Conservation (phyloP, 2,888 invertebrate genomes). For the Drosophila infuscata region DNA sequence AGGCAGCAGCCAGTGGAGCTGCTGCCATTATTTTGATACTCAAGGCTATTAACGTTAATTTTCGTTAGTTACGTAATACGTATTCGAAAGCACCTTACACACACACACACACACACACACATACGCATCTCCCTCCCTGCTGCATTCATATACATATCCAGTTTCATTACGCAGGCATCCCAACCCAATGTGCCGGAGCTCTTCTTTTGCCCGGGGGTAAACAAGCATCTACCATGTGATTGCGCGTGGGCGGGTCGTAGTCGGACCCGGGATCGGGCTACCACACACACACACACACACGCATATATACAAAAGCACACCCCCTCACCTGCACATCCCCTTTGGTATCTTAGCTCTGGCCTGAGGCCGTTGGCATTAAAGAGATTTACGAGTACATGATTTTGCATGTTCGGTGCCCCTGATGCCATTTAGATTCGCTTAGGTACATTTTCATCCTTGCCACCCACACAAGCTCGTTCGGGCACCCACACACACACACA, state of each 20-base stretch:
- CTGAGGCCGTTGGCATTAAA: slow-evolving; percentile 80
- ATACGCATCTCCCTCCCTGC: slow-evolving; percentile 5
- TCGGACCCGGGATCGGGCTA: slow-evolving; percentile 36
- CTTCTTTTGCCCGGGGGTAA: slow-evolving; percentile 53
- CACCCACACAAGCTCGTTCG: slow-evolving; percentile 53
- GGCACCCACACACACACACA: slow-evolving; percentile 13
- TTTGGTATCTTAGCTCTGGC: slow-evolving; percentile 52
- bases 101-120: slow-evolving; percentile 27
- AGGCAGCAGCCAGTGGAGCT: slow-evolving; percentile 29
- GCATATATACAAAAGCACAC: neutral
- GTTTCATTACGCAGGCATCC: slow-evolving; percentile 66
- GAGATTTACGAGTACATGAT: slow-evolving; percentile 84
- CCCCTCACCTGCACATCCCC: slow-evolving; percentile 28
- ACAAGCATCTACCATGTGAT: slow-evolving; percentile 65
- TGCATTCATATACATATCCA: slow-evolving; percentile 45
- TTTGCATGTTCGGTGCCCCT: slow-evolving; percentile 82
- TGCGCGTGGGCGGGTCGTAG: slow-evolving; percentile 44
- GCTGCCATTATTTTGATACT: slow-evolving; percentile 77
- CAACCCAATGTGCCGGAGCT: slow-evolving; percentile 34
- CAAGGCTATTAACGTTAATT: slow-evolving; percentile 80
- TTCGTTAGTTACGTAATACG: slow-evolving; percentile 81
- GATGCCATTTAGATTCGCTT: slow-evolving; percentile 81
- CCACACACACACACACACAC: slow-evolving; percentile 8
- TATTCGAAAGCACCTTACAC: slow-evolving; percentile 77
- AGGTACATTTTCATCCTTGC: slow-evolving; percentile 78